phyloP scores from a whole-genome alignment of 1,140 invertebrate species.

The Neocloeon triangulifer region DNA sequence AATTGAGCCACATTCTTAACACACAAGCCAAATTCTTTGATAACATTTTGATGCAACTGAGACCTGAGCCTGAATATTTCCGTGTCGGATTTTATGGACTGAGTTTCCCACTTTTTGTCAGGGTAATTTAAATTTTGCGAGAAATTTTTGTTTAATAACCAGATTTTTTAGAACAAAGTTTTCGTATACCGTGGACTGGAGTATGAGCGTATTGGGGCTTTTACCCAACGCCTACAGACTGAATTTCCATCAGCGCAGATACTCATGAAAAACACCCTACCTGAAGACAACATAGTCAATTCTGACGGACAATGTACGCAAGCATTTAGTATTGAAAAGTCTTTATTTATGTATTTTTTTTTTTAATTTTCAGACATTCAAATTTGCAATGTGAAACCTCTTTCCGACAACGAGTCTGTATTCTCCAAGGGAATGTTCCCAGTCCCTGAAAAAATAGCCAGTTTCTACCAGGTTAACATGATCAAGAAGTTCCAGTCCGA shows the following conservation, averaged over 20 bases:
- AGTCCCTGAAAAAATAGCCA: slow-evolving; percentile 64
- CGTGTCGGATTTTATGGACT: slow-evolving; percentile 88
- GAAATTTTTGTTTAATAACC: not conserved
- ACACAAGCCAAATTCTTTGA: slow-evolving; percentile 76
- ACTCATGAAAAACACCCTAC: slow-evolving; percentile 73
- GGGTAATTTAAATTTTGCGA: slow-evolving; percentile 28
- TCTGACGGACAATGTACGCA: slow-evolving; percentile 58
- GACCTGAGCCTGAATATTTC: slow-evolving; percentile 90
- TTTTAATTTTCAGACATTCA: slow-evolving; percentile 42
- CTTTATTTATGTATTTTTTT: no score
- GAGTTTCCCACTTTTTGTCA: slow-evolving; percentile 80
- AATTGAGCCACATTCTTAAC: slow-evolving; percentile 61
- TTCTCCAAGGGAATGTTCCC: slow-evolving; percentile 16
- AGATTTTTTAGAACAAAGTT: slow-evolving; percentile 54
- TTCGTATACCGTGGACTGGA: slow-evolving; percentile 92
- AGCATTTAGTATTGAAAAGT: no score
- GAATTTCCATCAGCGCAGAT: slow-evolving; percentile 84
- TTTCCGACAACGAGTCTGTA: slow-evolving; percentile 30
- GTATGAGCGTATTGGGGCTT: slow-evolving; percentile 85
- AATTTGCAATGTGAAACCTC: slow-evolving; percentile 85
- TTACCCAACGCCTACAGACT: slow-evolving; percentile 77
- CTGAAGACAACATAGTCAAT: slow-evolving; percentile 61
- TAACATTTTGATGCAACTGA: slow-evolving; percentile 64
- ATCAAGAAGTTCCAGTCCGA: slow-evolving; percentile 80
- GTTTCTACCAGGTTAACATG: slow-evolving; percentile 80